Conservation (phyloP, 2,797 vertebrate genomes). For the Semotilus atromaculatus region DNA sequence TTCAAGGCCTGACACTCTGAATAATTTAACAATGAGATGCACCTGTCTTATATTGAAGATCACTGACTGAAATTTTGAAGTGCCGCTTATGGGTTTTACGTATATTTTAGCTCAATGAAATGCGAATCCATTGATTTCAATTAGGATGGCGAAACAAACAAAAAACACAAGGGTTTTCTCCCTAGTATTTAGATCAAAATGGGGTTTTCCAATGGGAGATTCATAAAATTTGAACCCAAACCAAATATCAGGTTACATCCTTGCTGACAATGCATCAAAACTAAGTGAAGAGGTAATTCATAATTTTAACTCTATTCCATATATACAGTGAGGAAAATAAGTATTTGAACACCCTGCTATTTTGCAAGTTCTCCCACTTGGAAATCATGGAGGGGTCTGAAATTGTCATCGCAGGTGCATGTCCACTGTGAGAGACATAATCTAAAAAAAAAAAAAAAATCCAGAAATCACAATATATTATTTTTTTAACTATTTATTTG, state of each 20-base stretch:
- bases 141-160: neutral
- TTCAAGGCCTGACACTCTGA: slow-evolving; percentile 42
- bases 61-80: slow-evolving; percentile 37
- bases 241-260: neutral
- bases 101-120: neutral
- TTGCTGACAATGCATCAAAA: neutral
- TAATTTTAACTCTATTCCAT: neutral
- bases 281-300: neutral
- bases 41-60: slow-evolving; percentile 38
- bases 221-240: neutral
- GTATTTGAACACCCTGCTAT: no score
- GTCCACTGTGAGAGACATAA: no score
- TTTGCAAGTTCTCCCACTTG: no score
- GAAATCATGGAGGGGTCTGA: no score
- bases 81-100: neutral
- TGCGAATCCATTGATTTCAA: neutral
- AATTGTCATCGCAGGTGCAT: no score
- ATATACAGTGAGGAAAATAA: no score
- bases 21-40: slow-evolving; percentile 55
- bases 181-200: neutral
- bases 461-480: no score
- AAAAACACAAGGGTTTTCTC: neutral
- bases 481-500: no score
- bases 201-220: neutral
- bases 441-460: no score